Base-by-base conservation (phyloP, 2,888 invertebrate species). In the Zygaena filipendulae region DNA sequence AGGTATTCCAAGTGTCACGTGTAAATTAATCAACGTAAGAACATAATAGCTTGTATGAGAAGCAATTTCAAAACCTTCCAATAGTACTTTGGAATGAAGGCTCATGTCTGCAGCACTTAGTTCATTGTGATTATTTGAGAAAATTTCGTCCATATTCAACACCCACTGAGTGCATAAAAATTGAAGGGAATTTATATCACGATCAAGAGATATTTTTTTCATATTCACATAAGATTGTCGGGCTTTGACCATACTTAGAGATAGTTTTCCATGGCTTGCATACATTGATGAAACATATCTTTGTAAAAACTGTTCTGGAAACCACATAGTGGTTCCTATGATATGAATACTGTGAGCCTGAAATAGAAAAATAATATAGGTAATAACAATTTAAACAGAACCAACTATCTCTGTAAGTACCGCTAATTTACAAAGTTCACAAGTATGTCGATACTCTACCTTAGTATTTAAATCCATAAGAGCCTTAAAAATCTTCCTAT, bases 241-340 rank as follows among this genome's bases (percentile, higher is more conserved):
- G 8, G 79, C 63, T 46, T 77, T 81, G 1, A 69, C 45, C 56
- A 80, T 70, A 21, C 45, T 53, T 47, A 77, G 75, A 8, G 67
- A 55, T 33, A 75, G 45, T 50, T 77, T 80, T 13, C 60, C 63
- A 59, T 82, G 64, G 61, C 66, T 60, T 61, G 82, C 61, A 67
- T 81, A 58, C 64, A 84, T 55, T 44, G 87, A 64, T 43, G 85
- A 75, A 37, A 85, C 70, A 59, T 86, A 83, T 42, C 84, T 83
- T 23, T 81, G 66, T 3, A 97, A 77, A 66, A 96, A 97, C 43
- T 85, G 83, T 55, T 89, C 90, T 0, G 96, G 92, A 49, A 90
- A 87, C 94, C 95, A 97, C 29, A 92, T 62, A 9, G 90, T 81
- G 52, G 91, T 91, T 1, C 92, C 94, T 32, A 86, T 82, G 16